phyloP scores from a whole-genome alignment of 2,797 vertebrate species.

The Sebastes hubbsi region DNA sequence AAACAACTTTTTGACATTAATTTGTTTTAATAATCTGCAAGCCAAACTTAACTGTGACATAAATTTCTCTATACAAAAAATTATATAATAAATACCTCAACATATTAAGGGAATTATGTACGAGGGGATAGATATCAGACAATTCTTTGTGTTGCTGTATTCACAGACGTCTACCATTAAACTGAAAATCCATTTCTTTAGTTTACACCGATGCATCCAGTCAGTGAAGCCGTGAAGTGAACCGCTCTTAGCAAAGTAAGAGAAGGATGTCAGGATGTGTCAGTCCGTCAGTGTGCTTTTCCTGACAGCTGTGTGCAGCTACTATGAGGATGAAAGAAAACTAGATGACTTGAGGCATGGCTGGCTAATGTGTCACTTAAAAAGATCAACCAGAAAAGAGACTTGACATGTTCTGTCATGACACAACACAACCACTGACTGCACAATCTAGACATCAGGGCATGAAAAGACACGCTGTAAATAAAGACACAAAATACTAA shows the following conservation, averaged over 20 bases:
- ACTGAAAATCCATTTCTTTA: not conserved
- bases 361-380: slow-evolving; percentile 42
- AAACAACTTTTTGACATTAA: not conserved
- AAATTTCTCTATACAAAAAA: not conserved
- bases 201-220: not conserved
- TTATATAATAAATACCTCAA: not conserved
- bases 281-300: not conserved
- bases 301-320: slow-evolving; percentile 29
- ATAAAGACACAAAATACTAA: not conserved
- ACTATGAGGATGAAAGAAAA: slow-evolving; percentile 14
- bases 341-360: slow-evolving; percentile 25
- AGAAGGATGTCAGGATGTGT: slow-evolving; percentile 28
- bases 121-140: not conserved
- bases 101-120: not conserved
- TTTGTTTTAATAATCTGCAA: not conserved
- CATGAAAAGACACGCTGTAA: not conserved
- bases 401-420: slow-evolving; percentile 1
- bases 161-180: not conserved
- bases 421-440: not conserved
- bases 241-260: slow-evolving; percentile 7
- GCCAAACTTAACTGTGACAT: not conserved
- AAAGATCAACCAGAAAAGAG: slow-evolving; percentile 4
- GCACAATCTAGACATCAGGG: not conserved
- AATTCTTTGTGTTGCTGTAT: too few relatives aligned
- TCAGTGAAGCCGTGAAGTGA: not conserved